Conservation (phyloP, 2,797 vertebrate genomes). For the Gymnodraco acuticeps region DNA sequence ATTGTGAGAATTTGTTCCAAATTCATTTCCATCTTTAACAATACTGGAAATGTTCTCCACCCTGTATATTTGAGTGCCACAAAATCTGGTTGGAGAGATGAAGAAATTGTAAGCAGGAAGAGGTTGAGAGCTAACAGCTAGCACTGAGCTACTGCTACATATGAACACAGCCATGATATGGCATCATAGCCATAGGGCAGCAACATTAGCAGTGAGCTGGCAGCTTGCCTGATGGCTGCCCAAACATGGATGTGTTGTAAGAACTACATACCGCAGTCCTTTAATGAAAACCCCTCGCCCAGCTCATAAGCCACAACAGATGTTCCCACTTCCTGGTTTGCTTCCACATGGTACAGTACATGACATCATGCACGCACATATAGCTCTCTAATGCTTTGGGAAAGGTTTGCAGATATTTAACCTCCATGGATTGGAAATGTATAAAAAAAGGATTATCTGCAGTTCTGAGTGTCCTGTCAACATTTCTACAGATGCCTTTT, state of each 20-base stretch:
- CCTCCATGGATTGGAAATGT: background rate
- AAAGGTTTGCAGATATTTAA: background rate
- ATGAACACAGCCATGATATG: background rate
- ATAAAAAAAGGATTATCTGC: background rate
- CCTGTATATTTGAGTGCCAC: background rate
- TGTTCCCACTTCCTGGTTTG: background rate
- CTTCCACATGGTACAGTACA: background rate
- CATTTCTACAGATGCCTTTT: no score
- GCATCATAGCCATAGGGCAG: background rate
- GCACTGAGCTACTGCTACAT: background rate
- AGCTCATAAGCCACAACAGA: background rate
- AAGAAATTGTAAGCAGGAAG: background rate
- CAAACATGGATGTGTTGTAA: background rate
- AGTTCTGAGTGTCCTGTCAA: background rate
- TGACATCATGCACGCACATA: conserved; percentile 2
- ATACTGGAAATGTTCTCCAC: background rate
- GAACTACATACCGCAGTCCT: background rate
- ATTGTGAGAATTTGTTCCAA: background rate
- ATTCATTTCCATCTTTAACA: background rate
- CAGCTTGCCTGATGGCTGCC: background rate
- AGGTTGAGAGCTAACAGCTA: background rate
- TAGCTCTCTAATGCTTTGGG: background rate
- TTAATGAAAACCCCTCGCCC: background rate
- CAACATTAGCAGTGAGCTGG: conserved; percentile 1
- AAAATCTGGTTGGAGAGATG: background rate